Base-by-base conservation (phyloP, 2,888 invertebrate species). In the Phymatocera aterrima region DNA sequence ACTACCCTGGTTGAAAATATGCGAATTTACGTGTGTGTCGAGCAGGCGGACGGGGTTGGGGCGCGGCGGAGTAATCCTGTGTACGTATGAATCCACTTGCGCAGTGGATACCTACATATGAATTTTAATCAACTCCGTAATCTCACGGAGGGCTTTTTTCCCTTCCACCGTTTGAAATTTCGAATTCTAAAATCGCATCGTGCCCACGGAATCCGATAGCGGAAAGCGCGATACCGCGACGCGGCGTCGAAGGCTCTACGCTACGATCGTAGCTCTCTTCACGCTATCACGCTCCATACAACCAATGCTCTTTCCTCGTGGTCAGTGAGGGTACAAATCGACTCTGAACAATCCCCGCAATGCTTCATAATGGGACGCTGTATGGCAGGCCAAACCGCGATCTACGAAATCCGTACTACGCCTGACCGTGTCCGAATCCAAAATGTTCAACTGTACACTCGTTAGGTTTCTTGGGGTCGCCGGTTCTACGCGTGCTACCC, bases 321-420 rank as follows among this genome's bases (percentile, higher is more conserved):
- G 84, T 83, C 84, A 83, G 83, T 82, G 83, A 85, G 88, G 86
- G 87, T 87, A 89, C 88, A 88, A 89, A 88, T 88, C 86, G 88
- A 84, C 80, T 81, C 82, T 84, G n/a, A 85, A 88, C 89, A 88
- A 86, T 88, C 87, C 85, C 88, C 88, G 86, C 88, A 86, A 87
- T 88, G 88, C 88, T 87, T 87, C 85, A 87, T 88, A 88, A 88
- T 88, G 87, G 87, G 86, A 87, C 85, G 85, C 82, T n/a, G n/a
- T n/a, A n/a, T 82, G 37, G 12, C 51, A 37, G 57, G n/a, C 34
- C 18, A 34, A 43, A 68, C 48, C 72, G 12, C 57, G 28, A 75
- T 57, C 57, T 40, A 60, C 57, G 57, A 24, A 75, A 75, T 5
- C 31, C 57, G 8, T 3, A 8, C 51, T 74, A 43, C 40, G 43